These are phyloP conservation scores for Chrysolina haemoptera DNA, from an alignment of 2,888 invertebrate species.

Conservation along the genomic window DNA sequence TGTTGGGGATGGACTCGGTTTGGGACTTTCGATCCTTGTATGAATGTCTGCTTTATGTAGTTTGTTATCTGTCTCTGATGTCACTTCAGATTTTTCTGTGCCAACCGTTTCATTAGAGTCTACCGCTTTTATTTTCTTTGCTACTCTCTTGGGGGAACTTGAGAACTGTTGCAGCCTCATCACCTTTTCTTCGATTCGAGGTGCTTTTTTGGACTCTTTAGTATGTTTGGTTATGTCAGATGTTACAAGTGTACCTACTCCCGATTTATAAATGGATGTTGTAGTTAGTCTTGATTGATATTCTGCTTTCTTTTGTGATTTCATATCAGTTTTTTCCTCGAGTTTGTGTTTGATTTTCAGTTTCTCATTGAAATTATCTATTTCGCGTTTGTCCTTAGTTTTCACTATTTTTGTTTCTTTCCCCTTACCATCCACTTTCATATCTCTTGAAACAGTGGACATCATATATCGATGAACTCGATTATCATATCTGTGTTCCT, in stretches of 20 bases:
- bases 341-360: conserved; percentile 52
- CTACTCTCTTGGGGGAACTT: conserved; percentile 42
- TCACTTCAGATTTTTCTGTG: conserved; percentile 33
- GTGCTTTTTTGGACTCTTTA: background rate
- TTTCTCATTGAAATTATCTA: conserved; percentile 62
- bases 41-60: conserved; percentile 53
- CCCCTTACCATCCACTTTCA: conserved; percentile 70
- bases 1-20: conserved; percentile 67
- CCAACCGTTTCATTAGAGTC: conserved; percentile 44
- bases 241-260: conserved; percentile 52
- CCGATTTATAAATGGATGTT: conserved; percentile 55
- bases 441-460: conserved; percentile 74
- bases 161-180: conserved; percentile 23
- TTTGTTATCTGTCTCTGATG: conserved; percentile 41
- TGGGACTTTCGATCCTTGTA: conserved; percentile 60
- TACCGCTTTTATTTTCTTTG: conserved; percentile 26
- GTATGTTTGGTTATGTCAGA: conserved; percentile 20
- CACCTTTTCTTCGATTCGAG: conserved; percentile 9
- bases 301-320: conserved; percentile 36
- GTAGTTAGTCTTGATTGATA: conserved; percentile 56
- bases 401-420: conserved; percentile 33
- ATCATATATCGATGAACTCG: conserved; percentile 74
- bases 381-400: conserved; percentile 63
- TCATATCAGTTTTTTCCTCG: conserved; percentile 35
- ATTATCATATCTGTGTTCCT: conserved; percentile 59